Evolutionary conservation across 2,888 invertebrate species (phyloP), one percentile per base, ranked within the genome.

Genomic region (Allolobophora icterica): DNA sequence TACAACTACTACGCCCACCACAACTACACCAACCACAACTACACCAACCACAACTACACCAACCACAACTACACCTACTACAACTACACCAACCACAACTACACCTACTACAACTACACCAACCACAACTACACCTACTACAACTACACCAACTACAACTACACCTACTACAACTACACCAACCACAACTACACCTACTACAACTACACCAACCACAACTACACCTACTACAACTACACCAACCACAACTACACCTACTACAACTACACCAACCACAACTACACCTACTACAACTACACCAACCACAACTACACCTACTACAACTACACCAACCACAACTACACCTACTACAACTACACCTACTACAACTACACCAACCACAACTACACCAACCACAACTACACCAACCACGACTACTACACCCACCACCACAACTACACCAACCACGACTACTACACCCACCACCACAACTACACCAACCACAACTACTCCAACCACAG

Each of bases 101-200:
- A 87, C 92, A 89, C 91, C 92, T 89, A 91, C 92, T 45, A 91
- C 92, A 58, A 89, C 92, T 84, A 90, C 92, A 45, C 87, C 92
- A 52, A 91, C 92, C n/a, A 89, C 92, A 84, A 91, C 92, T 83
- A 91, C 92, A 24, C 45, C 90, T 87, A 83, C 92, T 52, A 91
- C 92, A 84, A 92, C 92, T n/a, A 91, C 87, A 90, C 92, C 84
- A 89, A 90, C 8, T 87, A 92, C 40, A 92, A 90, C 91, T 84
- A 71, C 91, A 45, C 89, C 91, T 89, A 90, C 89, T 17, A 92
- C 91, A 38, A 89, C 89, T 34, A 89, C 90, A 42, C 24, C 90
- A 0, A 89, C 91, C 89, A n/a, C 91, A 84, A 90, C 90, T 89
- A 90, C 90, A 0, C 87, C 91, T 91, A 91, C 91, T 4, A 90